These are phyloP conservation scores for Lasius platythorax DNA, from an alignment of 2,888 invertebrate species.

Conservation along the genomic window DNA sequence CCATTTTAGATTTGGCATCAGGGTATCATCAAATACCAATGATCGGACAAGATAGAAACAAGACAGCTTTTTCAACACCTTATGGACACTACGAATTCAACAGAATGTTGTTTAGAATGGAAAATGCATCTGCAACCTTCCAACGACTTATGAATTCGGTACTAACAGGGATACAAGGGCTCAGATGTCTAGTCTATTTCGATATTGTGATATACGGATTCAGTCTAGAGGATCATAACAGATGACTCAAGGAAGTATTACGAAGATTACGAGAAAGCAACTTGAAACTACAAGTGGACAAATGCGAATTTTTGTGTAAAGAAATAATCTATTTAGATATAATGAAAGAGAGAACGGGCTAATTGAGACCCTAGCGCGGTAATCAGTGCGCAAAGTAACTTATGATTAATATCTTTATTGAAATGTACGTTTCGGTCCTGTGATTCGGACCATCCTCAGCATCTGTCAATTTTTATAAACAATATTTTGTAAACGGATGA, in stretches of 20 bases:
- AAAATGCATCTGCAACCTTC: too few species aligned
- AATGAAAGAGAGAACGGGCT: too few species aligned
- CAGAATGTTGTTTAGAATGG: too few species aligned
- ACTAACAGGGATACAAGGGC: background rate
- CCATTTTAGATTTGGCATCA: background rate
- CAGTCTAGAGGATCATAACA: background rate
- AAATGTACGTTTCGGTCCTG: too few species aligned
- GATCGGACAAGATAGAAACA: background rate
- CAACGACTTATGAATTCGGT: too few species aligned
- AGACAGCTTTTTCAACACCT: background rate
- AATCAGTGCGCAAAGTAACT: too few species aligned
- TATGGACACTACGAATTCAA: background rate
- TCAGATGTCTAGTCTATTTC: background rate
- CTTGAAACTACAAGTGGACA: background rate
- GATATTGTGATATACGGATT: too few species aligned
- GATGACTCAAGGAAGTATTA: background rate
- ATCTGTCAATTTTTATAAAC: too few species aligned
- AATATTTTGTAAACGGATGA: too few species aligned
- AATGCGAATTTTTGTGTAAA: background rate
- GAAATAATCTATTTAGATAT: background rate
- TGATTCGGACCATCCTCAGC: too few species aligned
- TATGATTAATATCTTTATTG: too few species aligned
- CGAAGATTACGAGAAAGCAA: background rate
- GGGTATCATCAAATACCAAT: background rate
- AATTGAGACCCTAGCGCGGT: too few species aligned